These are phyloP conservation scores for Phallusia fumigata DNA, from an alignment of 23 tunicate species.

Conservation along the genomic window DNA sequence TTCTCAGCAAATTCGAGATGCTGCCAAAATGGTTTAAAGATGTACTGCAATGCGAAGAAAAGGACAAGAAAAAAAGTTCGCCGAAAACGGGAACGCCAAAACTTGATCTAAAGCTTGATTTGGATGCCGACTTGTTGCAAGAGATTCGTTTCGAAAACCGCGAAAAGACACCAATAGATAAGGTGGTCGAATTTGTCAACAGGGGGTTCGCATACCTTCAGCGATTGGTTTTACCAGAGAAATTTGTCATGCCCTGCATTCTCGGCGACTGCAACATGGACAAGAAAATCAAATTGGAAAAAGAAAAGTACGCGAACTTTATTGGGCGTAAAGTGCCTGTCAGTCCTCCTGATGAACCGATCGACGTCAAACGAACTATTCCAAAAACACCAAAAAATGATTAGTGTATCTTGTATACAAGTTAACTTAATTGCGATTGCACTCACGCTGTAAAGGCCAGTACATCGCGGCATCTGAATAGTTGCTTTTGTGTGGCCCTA, in stretches of 20 bases:
- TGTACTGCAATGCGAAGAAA: constrained; percentile 27
- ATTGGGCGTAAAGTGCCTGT: constrained; percentile 17
- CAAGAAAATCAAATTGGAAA: constrained; percentile 59
- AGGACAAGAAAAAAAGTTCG: neutral
- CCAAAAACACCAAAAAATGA: no score
- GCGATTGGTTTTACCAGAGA: constrained; percentile 65
- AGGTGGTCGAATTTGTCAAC: constrained; percentile 48
- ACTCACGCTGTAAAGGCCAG: no score
- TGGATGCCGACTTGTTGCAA: constrained; percentile 34
- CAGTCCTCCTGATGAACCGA: constrained; percentile 28
- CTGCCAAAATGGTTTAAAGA: constrained; percentile 44
- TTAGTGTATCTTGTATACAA: no score
- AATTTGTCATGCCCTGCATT: constrained; percentile 70
- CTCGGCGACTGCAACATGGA: constrained; percentile 86
- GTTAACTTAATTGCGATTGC: no score
- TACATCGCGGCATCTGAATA: no score
- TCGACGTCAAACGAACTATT: neutral
- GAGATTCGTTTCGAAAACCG: constrained; percentile 44
- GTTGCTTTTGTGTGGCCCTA: no score
- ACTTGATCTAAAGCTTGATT: constrained; percentile 20
- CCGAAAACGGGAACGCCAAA: constrained; percentile 10
- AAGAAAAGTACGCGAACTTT: constrained; percentile 47
- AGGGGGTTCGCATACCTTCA: constrained; percentile 52
- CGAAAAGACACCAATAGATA: constrained; percentile 53
- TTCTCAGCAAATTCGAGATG: constrained; percentile 39